phyloP scores from a whole-genome alignment of 2,888 invertebrate species.

The Metallyticus violacea region DNA sequence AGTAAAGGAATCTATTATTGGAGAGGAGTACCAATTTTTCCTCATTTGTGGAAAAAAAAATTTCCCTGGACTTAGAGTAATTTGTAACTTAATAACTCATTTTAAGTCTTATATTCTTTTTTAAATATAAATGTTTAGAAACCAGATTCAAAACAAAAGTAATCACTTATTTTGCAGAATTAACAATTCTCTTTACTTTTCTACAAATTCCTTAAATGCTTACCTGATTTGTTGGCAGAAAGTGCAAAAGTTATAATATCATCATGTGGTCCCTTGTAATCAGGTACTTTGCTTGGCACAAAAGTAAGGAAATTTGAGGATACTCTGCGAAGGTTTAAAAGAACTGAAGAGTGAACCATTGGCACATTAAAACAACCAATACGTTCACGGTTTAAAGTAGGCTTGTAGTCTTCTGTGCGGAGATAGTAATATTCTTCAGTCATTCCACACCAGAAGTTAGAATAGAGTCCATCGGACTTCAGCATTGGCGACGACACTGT shows the following conservation, averaged over 20 bases:
- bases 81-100: too few species aligned
- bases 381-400: slow-evolving; percentile 66
- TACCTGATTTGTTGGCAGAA: slow-evolving; percentile 68
- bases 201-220: slow-evolving; percentile 29
- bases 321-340: slow-evolving; percentile 66
- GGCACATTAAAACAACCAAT: slow-evolving; percentile 80
- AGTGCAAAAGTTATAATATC: slow-evolving; percentile 92
- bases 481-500: slow-evolving; percentile 82
- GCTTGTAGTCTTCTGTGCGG: slow-evolving; percentile 80
- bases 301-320: slow-evolving; percentile 71
- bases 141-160: too few species aligned
- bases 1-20: too few species aligned
- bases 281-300: slow-evolving; percentile 55
- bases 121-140: not conserved
- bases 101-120: too few species aligned
- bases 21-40: too few species aligned
- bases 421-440: slow-evolving; percentile 77
- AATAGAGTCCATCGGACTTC: slow-evolving; percentile 80
- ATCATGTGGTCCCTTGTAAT: slow-evolving; percentile 78
- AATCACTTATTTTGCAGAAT: too few species aligned
- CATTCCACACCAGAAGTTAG: slow-evolving; percentile 97
- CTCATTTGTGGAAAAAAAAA: too few species aligned
- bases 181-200: too few species aligned
- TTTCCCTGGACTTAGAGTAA: too few species aligned
- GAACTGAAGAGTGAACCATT: slow-evolving; percentile 86